Evolutionary conservation across 2,888 invertebrate species (phyloP).

Genomic region (Oligia latruncula): DNA sequence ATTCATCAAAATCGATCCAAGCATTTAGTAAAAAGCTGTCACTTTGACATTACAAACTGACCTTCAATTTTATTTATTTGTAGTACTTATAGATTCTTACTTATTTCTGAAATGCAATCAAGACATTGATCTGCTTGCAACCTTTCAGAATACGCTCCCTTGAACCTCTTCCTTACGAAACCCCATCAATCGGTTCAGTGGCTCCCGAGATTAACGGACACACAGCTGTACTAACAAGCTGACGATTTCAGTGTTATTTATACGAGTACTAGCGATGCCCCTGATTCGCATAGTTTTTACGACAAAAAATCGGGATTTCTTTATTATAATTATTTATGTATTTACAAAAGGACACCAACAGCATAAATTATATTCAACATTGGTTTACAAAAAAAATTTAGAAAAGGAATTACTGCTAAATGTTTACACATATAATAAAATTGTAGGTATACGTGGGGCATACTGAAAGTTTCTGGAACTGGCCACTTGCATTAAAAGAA

Average conservation of each 20-base stretch:
- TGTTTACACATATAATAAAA: neutral
- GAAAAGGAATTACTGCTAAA: neutral
- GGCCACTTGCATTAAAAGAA: too few relatives aligned
- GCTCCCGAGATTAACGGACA: slow-evolving; percentile 47
- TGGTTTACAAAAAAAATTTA: neutral
- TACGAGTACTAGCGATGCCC: neutral
- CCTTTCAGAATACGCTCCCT: neutral
- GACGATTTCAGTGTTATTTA: slow-evolving; percentile 20
- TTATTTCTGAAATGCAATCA: slow-evolving; percentile 16
- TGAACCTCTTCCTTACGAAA: slow-evolving; percentile 16
- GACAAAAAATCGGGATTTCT: neutral
- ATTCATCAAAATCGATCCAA: too few relatives aligned
- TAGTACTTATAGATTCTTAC: too few relatives aligned
- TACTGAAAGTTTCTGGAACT: too few relatives aligned
- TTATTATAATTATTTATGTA: too few relatives aligned
- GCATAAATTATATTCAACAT: neutral
- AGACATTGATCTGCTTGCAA: slow-evolving; percentile 1
- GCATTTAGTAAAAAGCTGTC: too few relatives aligned
- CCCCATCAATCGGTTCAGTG: slow-evolving; percentile 50
- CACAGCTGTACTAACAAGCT: slow-evolving; percentile 28
- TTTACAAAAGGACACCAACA: neutral
- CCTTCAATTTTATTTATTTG: too few relatives aligned
- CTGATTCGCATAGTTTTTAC: too few relatives aligned
- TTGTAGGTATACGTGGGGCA: neutral
- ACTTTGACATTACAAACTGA: too few relatives aligned